A percentile compares a stretch with the other conserved stretches of the same genome.
phyloP scores from a whole-genome alignment of 2,888 invertebrate genomes.

The Ganaspis brasiliensis region DNA sequence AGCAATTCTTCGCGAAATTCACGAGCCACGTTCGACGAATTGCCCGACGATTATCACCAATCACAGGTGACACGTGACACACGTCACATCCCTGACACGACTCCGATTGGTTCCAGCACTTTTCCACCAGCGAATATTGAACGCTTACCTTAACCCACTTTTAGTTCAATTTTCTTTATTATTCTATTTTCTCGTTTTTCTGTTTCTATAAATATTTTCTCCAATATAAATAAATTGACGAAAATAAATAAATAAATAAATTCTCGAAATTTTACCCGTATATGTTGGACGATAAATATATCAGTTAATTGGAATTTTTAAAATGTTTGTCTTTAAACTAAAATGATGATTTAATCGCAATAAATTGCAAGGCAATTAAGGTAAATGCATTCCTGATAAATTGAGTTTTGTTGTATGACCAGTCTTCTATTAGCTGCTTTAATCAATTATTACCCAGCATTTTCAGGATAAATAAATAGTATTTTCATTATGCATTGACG shows the following conservation, averaged over 20 bases:
- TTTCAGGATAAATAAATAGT: neutral
- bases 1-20: conserved; percentile 61
- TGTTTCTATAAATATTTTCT: neutral
- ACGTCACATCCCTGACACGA: neutral
- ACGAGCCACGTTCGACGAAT: conserved; percentile 53
- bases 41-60: conserved; percentile 38
- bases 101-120: neutral
- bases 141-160: neutral
- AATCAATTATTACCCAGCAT: neutral
- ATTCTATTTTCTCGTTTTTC: neutral
- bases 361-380: neutral
- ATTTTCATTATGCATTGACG: too few species aligned
- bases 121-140: neutral
- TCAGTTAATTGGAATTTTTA: neutral
- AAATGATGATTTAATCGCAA: neutral
- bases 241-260: too few species aligned
- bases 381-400: conserved; percentile 10
- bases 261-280: too few species aligned
- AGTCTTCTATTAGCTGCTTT: conserved; percentile 30
- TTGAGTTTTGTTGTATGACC: neutral
- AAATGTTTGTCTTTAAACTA: neutral
- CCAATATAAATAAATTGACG: too few species aligned
- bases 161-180: neutral
- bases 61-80: conserved; percentile 14
- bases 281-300: too few species aligned